phyloP scores from a whole-genome alignment of 2,797 vertebrate genomes.

The Limosa lapponica region DNA sequence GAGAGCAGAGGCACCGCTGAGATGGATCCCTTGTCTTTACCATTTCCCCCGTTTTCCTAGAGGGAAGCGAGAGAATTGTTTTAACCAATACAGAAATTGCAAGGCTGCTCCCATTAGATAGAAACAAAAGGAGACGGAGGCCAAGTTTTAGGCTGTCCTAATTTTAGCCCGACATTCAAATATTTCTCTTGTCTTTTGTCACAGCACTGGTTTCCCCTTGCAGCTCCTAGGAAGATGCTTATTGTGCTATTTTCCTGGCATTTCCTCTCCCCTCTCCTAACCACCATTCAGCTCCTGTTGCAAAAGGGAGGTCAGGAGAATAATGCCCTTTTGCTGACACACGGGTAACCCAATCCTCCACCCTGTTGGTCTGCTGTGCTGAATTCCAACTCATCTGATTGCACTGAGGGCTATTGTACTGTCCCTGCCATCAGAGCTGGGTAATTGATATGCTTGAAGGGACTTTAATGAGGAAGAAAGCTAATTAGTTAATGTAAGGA shows the following conservation, averaged over 20 bases:
- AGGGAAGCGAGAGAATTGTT: not conserved
- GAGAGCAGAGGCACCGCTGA: not conserved
- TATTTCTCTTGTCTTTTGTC: not conserved
- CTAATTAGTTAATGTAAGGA: conserved; percentile 76
- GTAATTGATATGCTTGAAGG: conserved; percentile 68
- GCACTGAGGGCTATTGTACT: conserved; percentile 41
- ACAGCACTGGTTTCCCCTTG: conserved; percentile 3
- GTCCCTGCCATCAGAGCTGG: conserved; percentile 54
- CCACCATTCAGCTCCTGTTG: conserved; percentile 31
- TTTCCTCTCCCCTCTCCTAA: conserved; percentile 5
- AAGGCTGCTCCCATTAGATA: not conserved
- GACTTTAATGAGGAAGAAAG: conserved; percentile 65
- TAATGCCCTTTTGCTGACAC: conserved; percentile 56
- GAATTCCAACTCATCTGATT: conserved; percentile 52
- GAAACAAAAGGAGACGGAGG: not conserved
- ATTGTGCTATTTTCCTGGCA: conserved; percentile 22
- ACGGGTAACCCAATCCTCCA: conserved; percentile 56
- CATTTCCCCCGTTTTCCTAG: not conserved
- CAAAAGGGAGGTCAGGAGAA: conserved; percentile 38
- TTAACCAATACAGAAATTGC: not conserved
- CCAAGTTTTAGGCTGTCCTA: not conserved
- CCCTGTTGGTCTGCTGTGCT: conserved; percentile 42
- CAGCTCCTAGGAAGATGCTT: conserved; percentile 21
- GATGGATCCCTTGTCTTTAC: not conserved
- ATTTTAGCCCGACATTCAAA: not conserved